Evolutionary conservation across 2,797 vertebrate genomes (phyloP).

Genomic region (Ficedula albicollis): DNA sequence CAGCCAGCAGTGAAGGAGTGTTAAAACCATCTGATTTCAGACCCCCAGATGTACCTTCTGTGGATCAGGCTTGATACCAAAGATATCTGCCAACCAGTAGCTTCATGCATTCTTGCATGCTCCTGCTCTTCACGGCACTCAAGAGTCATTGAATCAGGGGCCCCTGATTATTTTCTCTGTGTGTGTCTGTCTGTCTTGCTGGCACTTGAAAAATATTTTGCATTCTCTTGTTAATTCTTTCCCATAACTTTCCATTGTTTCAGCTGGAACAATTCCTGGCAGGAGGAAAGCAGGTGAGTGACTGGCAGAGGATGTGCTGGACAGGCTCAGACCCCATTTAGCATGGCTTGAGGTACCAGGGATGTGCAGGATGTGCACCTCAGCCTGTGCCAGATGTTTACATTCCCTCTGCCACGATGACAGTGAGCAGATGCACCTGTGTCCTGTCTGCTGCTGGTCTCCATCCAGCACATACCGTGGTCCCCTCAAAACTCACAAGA

Average conservation of each 20-base stretch:
- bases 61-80: not conserved
- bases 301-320: not conserved
- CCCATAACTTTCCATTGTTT: not conserved
- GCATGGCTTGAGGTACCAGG: not conserved
- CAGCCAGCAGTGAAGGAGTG: not conserved
- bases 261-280: not conserved
- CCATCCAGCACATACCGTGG: not conserved
- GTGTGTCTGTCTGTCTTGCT: not conserved
- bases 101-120: not conserved
- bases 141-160: not conserved
- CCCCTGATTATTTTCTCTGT: not conserved
- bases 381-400: not conserved
- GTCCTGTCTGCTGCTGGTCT: not conserved
- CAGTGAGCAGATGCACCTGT: not conserved
- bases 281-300: not conserved
- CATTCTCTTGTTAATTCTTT: not conserved
- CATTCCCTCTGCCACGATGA: rapidly evolving
- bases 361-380: not conserved
- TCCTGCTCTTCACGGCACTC: not conserved
- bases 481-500: not conserved
- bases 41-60: not conserved
- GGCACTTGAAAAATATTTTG: not conserved
- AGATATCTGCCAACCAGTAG: not conserved
- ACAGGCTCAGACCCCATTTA: not conserved
- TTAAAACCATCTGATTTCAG: not conserved